Base-by-base conservation (phyloP, 2,888 invertebrate species). In the Icerya purchasi region DNA sequence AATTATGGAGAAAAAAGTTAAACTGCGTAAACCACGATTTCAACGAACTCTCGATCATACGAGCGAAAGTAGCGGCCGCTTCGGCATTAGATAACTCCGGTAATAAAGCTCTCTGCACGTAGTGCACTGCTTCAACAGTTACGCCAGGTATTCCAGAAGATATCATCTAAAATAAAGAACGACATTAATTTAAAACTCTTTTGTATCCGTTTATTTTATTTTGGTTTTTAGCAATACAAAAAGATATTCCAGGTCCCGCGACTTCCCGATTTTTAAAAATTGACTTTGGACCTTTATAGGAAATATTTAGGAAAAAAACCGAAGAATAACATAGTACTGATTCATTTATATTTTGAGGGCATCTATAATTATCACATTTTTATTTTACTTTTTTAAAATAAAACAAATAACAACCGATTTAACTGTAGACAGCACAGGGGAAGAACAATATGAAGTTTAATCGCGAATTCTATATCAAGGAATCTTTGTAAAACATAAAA, bases 1-100 rank as follows among this genome's bases (percentile, higher is more conserved):
- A 73, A 72, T 94, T 94, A 75, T 98, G 98, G 56, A 97, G 76
- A 75, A 98, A 96, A 75, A 98, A 98, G 76, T 98, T 98, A 68
- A 96, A 86, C 63, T 94, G 94, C 0, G 96, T 94, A 69, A 93
- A 96, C 79, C 85, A 83, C 36, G 84, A 86, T 74, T 90, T 89
- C 62, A 94, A 76, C 54, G 93, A 92, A 68, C 89, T 90, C 72
- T 94, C 89, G 70, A 98, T 96, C 79, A 97, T 86, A 62, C 90
- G 76, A 0, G 96, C 92, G 75, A 96, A 96, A 61, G 85, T 83
- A n/a, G 91, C 91, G 1, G 92, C 90, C 1, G 97, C 96, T 74
- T 98, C 94, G 0, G 91, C 86, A 74, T 94, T 93, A 22, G 88
- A 86, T 68, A 86, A 81, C 58, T 86, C 85, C 0, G 92, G 91